Conservation (phyloP, 92 coral and sea anemone genomes). For the Porites rus region DNA sequence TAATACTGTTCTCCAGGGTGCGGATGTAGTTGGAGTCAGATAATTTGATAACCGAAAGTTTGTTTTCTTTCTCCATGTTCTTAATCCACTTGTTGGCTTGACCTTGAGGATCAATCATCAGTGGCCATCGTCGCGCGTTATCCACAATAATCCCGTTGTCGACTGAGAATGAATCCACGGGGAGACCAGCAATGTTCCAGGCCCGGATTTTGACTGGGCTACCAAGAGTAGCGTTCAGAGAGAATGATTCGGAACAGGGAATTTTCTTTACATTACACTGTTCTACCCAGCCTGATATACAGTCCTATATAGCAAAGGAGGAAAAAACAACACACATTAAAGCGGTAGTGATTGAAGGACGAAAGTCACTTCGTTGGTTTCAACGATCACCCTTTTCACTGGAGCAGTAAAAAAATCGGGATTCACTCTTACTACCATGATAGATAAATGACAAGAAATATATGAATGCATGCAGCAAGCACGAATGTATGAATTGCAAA, state of each 20-base stretch:
- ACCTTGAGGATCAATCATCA: constrained; percentile 99
- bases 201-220: constrained; percentile 98
- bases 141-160: constrained; percentile 98
- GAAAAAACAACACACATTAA: background rate
- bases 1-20: constrained; percentile 94
- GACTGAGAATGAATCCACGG: constrained; percentile 95
- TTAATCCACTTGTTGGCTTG: constrained; percentile 99
- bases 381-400: too few species aligned
- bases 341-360: too few species aligned
- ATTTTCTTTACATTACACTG: constrained; percentile 83
- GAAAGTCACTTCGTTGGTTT: background rate
- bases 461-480: too few species aligned
- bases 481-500: too few species aligned
- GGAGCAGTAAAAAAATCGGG: too few species aligned
- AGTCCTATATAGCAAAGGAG: constrained; percentile 56
- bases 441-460: too few species aligned
- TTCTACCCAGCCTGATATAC: constrained; percentile 86
- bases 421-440: too few species aligned
- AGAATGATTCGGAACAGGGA: constrained; percentile 91
- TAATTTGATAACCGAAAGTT: constrained; percentile 91
- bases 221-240: constrained; percentile 95
- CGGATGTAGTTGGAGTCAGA: constrained; percentile 97
- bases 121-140: constrained; percentile 98
- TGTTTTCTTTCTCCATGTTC: constrained; percentile 98
- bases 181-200: constrained; percentile 98